Base-by-base conservation (phyloP, 2,797 vertebrate species). In the Arremon aurantiirostris region DNA sequence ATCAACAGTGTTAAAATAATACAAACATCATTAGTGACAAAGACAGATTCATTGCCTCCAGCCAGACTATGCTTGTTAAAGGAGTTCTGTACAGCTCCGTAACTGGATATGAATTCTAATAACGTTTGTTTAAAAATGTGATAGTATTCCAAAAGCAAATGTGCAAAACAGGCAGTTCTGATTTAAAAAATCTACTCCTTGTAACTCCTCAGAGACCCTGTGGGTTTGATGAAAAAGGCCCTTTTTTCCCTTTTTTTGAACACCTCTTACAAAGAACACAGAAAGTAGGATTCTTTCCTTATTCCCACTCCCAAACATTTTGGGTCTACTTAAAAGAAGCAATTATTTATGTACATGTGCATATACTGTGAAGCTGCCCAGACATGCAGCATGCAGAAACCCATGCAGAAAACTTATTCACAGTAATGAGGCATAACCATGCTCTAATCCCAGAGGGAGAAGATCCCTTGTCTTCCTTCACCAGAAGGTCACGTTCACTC, bases 1-100 rank as follows among this genome's bases (percentile, higher is more conserved):
- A 95, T 89, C 80, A 93, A 90, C 79, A 89, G 47, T 2, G 30
- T 73, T 95, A 95, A 95, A 97, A 93, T 94, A 95, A 95, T 75
- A 73, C 91, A 95, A 95, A 93, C 91, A 97, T 93, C 63, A 90
- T 95, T 96, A 96, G 81, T 60, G 86, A 95, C 96, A 95, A 94
- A 95, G 96, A 91, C 90, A 96, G 80, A 96, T 96, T 94, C 82
- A 89, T 78, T 95, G 95, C 93, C 93, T 95, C 50, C 76, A 96
- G 94, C 53, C 78, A 96, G 75, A 88, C 81, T 86, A 18, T 50
- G 59, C 85, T 94, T 94, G 85, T 94, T 96, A 96, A 88, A 77
- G 73, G 85, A 96, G 63, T 28, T 73, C 80, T 66, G 60, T 90
- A 68, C 84, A 47, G 90, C 55, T 96, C 72, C 63, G 60, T 84